Evolutionary conservation across 2,113 vertebrate species (phyloP).

Genomic region (Mionectes macconnelli): DNA sequence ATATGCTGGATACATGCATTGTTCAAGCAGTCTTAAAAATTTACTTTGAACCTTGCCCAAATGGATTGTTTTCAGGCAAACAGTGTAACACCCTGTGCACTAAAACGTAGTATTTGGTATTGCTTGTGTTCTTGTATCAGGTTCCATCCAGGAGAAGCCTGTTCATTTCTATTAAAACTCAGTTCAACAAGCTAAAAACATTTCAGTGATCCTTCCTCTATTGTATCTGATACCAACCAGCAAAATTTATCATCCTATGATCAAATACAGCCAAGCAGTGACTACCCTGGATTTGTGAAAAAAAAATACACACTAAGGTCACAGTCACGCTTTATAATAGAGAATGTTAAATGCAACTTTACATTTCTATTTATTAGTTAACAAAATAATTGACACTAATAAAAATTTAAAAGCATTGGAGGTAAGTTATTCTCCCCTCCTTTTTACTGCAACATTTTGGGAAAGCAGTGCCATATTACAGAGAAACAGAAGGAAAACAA

Average conservation of each 20-base stretch:
- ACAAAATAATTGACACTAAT: not conserved
- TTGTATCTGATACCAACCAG: not conserved
- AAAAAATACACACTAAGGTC: not conserved
- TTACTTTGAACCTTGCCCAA: not conserved
- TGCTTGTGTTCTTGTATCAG: not conserved
- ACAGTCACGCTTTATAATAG: not conserved
- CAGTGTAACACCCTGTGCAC: not conserved
- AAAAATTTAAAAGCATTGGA: not conserved
- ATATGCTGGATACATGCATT: fast-evolving
- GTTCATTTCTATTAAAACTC: not conserved
- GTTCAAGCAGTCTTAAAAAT: not conserved
- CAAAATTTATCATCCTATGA: not conserved
- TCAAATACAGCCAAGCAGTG: not conserved
- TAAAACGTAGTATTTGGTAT: not conserved
- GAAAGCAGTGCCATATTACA: not conserved
- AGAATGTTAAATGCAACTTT: not conserved
- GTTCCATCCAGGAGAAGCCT: not conserved
- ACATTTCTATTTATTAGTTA: not conserved
- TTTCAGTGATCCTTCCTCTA: not conserved
- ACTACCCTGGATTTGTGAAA: not conserved
- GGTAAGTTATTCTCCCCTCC: not conserved
- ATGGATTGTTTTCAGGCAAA: not conserved
- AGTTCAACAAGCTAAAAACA: not conserved
- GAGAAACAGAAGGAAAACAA: not conserved
- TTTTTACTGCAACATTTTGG: not conserved